Conservation (phyloP, 1,140 invertebrate species). For the Rhyzopertha dominica region DNA sequence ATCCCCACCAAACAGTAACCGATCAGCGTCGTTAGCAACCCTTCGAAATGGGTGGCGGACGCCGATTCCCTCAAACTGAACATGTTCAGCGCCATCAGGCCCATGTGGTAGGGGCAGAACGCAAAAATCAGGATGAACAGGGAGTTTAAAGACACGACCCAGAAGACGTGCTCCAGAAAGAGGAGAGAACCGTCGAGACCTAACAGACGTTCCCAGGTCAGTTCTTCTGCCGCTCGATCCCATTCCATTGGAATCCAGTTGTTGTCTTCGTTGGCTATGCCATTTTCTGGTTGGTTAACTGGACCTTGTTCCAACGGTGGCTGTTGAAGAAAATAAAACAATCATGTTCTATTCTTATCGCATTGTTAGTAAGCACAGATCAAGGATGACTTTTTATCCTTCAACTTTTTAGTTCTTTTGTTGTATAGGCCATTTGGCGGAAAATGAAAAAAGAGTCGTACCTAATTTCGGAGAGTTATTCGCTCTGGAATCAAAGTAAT, state of each 20-base stretch:
- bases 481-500: too few species aligned
- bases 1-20: conserved; percentile 91
- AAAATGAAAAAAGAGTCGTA: too few species aligned
- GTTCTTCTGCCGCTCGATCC: conserved; percentile 94
- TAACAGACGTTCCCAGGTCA: conserved; percentile 95
- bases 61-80: conserved; percentile 73
- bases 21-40: conserved; percentile 84
- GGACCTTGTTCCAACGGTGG: too few species aligned
- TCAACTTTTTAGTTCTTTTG: too few species aligned
- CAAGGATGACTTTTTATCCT: too few species aligned
- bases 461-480: too few species aligned
- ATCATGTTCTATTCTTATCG: too few species aligned
- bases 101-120: conserved; percentile 94
- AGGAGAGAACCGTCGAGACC: conserved; percentile 95
- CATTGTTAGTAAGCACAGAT: too few species aligned
- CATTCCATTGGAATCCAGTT: conserved; percentile 99
- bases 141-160: conserved; percentile 96
- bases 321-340: too few species aligned
- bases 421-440: too few species aligned
- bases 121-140: conserved; percentile 93
- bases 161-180: conserved; percentile 98
- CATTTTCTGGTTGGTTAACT: conserved; percentile 24
- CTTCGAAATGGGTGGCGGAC: conserved; percentile 81
- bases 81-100: conserved; percentile 72
- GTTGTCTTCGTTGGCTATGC: conserved; percentile 67